Evolutionary conservation across 2,888 invertebrate genomes (phyloP).

Genomic region (Notodromas monacha): DNA sequence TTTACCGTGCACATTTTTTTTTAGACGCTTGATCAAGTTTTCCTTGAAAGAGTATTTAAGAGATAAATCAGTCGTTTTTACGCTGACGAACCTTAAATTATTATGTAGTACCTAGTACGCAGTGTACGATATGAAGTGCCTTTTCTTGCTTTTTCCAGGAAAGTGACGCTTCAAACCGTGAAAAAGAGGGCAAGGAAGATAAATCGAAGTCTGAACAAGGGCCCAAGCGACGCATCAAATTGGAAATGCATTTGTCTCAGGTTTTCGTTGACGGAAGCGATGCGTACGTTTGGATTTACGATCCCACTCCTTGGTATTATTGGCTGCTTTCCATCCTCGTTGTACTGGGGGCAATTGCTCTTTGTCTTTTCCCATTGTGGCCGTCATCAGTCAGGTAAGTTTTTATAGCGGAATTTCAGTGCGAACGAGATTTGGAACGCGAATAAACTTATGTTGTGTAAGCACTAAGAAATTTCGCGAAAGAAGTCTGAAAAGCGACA

Average conservation of each 20-base stretch:
- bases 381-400: slow-evolving; percentile 53
- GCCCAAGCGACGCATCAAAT: slow-evolving; percentile 59
- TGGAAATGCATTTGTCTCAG: slow-evolving; percentile 93
- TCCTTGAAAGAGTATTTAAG: no score
- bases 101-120: no score
- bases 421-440: no score
- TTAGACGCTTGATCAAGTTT: no score
- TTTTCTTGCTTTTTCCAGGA: slow-evolving; percentile 12
- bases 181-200: slow-evolving; percentile 16
- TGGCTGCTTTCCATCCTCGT: slow-evolving; percentile 67
- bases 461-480: no score
- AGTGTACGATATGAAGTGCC: neutral
- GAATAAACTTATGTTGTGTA: no score
- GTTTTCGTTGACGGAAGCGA: slow-evolving; percentile 62
- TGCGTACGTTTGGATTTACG: slow-evolving; percentile 92
- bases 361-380: slow-evolving; percentile 98
- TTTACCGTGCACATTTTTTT: no score
- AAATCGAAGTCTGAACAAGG: no score
- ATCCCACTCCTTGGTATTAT: slow-evolving; percentile 72
- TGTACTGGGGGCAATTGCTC: slow-evolving; percentile 65
- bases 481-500: no score
- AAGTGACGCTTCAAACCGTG: slow-evolving; percentile 13
- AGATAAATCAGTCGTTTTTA: no score
- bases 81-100: no score
- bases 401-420: no score